Evolutionary conservation across 2,888 invertebrate genomes (phyloP).

Genomic region (Drosophila limbata): DNA sequence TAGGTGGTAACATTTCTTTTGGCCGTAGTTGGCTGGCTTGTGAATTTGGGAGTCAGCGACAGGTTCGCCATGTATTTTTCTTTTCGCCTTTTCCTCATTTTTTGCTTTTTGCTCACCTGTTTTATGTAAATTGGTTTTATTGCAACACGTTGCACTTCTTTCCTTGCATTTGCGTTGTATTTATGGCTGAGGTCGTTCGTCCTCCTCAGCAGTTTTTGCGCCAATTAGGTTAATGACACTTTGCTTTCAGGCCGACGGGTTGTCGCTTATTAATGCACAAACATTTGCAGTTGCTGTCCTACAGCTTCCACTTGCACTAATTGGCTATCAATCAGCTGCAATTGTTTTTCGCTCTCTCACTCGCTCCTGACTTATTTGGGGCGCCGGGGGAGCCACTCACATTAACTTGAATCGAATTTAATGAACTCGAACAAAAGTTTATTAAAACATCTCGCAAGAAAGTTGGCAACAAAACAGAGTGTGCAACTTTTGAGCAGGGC

Average conservation of each 20-base stretch:
- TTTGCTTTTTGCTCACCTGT: slow-evolving; percentile 60
- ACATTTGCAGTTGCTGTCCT: slow-evolving; percentile 37
- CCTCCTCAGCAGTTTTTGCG: slow-evolving; percentile 50
- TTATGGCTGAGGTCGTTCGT: slow-evolving; percentile 30
- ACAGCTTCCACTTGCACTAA: slow-evolving; percentile 61
- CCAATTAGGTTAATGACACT: slow-evolving; percentile 81
- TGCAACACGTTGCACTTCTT: slow-evolving; percentile 77
- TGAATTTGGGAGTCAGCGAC: slow-evolving; percentile 21
- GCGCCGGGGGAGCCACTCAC: slow-evolving; percentile 25
- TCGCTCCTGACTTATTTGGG: slow-evolving; percentile 30
- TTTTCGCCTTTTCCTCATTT: slow-evolving; percentile 4
- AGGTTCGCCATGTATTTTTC: slow-evolving; percentile 19
- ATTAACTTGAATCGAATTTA: slow-evolving; percentile 74
- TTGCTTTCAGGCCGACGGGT: slow-evolving; percentile 44
- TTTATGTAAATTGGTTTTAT: slow-evolving; percentile 79
- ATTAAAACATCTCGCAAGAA: slow-evolving; percentile 73
- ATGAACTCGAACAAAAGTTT: slow-evolving; percentile 74
- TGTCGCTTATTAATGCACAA: slow-evolving; percentile 69
- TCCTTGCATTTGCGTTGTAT: slow-evolving; percentile 34
- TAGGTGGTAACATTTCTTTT: slow-evolving; percentile 29
- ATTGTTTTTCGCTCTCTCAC: slow-evolving; percentile 38
- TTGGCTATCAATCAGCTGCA: slow-evolving; percentile 72
- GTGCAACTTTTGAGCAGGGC: slow-evolving; percentile 31
- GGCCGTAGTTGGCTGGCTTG: slow-evolving; percentile 12
- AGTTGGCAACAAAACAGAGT: slow-evolving; percentile 64